Base-by-base conservation (phyloP, 2,888 invertebrate genomes). In the Bedellia somnulentella region DNA sequence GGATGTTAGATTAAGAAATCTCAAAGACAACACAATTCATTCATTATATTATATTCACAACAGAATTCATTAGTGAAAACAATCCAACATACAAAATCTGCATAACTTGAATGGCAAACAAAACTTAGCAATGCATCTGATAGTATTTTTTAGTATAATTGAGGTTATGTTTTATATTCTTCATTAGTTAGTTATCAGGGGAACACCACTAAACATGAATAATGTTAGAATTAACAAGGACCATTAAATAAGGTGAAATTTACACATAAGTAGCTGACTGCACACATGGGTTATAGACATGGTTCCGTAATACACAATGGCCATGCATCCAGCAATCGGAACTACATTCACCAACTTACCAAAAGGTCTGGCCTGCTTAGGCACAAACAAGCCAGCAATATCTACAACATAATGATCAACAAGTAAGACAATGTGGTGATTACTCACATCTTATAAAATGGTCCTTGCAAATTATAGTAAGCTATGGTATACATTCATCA, bases 331-430 rank as follows among this genome's bases (percentile, higher is more conserved):
- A 45, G 54, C 68, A 63, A 57, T 60, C 60, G 50, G 45, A 57
- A 54, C 52, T 44, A 47, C 33, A 21, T 22, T 66, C 61, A 66
- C 70, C 60, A 53, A 82, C 82, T 82, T 82, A 82, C 82, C 82
- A 82, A 79, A 75, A 82, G 80, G 78, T 82, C 82, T 82, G 82
- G 82, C 82, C 82, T 82, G 73, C 76, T 77, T 80, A 82, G 81
- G 82, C 81, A 82, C 81, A 82, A 80, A 81, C 82, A 82, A 81
- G 82, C 82, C 81, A 82, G 81, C 81, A 82, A 81, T 75, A 82
- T 82, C 82, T 82, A 82, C 76, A 82, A 82, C 80, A 78, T 70
- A 73, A 80, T 79, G 63, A 57, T 70, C 58, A 71, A 62, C 50
- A 62, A 56, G 49, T 68, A 51, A 71, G 64, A 55, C 43, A 61